These are phyloP conservation scores for Scaptomyza reducta DNA, from an alignment of 2,888 invertebrate species.

Conservation along the genomic window DNA sequence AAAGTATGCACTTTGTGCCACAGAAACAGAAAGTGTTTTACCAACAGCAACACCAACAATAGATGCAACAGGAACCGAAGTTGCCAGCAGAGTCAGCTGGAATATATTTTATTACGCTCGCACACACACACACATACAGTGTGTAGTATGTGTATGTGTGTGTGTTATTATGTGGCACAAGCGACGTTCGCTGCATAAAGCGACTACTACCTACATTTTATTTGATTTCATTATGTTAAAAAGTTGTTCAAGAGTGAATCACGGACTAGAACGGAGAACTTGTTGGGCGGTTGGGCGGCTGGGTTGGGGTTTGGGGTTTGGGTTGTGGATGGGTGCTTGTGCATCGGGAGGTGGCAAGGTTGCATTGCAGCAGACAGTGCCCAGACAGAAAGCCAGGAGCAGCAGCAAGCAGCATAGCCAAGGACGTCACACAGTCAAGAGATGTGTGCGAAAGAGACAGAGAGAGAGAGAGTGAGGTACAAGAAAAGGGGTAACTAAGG, in stretches of 20 bases:
- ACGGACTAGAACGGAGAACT: slow-evolving; percentile 64
- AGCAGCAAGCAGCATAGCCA: slow-evolving; percentile 43
- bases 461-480: neutral
- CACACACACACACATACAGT: slow-evolving; percentile 31
- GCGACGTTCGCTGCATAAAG: slow-evolving; percentile 62
- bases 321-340: slow-evolving; percentile 22
- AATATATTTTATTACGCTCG: slow-evolving; percentile 70
- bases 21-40: slow-evolving; percentile 68
- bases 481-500: slow-evolving; percentile 4
- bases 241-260: slow-evolving; percentile 81
- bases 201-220: slow-evolving; percentile 77
- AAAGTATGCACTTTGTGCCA: slow-evolving; percentile 48
- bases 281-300: slow-evolving; percentile 11
- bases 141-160: slow-evolving; percentile 44
- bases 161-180: slow-evolving; percentile 60
- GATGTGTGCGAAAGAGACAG: slow-evolving; percentile 18
- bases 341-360: slow-evolving; percentile 48
- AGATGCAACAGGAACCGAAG: slow-evolving; percentile 52
- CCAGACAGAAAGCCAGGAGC: slow-evolving; percentile 59
- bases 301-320: neutral
- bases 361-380: slow-evolving; percentile 69
- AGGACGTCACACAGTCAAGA: slow-evolving; percentile 69
- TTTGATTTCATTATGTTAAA: slow-evolving; percentile 83
- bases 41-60: slow-evolving; percentile 12
- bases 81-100: slow-evolving; percentile 69